These are phyloP conservation scores for Camelus bactrianus DNA, from an alignment of 2,113 vertebrate genomes.

Conservation along the genomic window DNA sequence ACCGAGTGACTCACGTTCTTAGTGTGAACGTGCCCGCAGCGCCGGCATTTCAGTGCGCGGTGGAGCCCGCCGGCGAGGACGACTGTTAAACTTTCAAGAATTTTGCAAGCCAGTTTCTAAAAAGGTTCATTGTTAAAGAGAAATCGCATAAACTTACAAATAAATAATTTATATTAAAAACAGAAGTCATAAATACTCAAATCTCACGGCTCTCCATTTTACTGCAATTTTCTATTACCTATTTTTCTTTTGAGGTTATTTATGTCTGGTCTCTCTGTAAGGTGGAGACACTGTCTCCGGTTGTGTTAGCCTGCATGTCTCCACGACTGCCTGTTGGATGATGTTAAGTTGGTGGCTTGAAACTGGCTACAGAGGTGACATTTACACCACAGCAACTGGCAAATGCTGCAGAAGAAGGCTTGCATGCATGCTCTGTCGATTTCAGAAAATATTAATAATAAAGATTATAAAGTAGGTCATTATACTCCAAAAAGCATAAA, in stretches of 20 bases:
- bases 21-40: not conserved
- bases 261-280: not conserved
- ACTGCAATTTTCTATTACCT: not conserved
- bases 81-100: not conserved
- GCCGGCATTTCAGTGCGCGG: accelerated
- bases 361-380: not conserved
- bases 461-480: not conserved
- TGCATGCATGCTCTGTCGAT: not conserved
- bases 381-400: not conserved
- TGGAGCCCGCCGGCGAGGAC: not conserved
- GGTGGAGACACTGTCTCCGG: not conserved
- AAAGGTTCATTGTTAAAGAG: not conserved
- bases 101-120: not conserved
- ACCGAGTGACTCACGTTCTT: too few relatives aligned
- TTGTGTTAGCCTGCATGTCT: accelerated
- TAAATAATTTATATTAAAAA: not conserved
- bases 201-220: not conserved
- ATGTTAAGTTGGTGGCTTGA: not conserved
- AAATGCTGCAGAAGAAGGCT: not conserved
- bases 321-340: not conserved
- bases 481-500: not conserved
- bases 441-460: not conserved
- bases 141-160: not conserved
- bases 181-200: not conserved
- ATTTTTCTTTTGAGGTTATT: not conserved